phyloP scores from a whole-genome alignment of 1,140 invertebrate genomes.

The Episyrphus balteatus region DNA sequence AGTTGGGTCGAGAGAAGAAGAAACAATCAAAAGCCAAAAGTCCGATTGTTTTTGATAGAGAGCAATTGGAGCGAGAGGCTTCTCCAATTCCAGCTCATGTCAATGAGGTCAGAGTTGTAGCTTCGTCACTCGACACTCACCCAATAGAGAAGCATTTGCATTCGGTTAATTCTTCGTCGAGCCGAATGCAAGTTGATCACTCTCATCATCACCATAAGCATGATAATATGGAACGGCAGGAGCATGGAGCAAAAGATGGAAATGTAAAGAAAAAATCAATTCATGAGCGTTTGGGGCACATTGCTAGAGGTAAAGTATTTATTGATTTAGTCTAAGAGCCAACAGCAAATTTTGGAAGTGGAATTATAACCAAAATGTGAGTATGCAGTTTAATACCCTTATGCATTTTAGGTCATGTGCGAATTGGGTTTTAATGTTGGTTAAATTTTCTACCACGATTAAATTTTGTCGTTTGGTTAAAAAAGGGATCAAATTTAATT shows the following conservation, averaged over 20 bases:
- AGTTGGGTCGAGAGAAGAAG: background rate
- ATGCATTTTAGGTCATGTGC: too few species aligned
- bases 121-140: background rate
- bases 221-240: background rate
- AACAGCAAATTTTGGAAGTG: too few species aligned
- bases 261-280: slow-evolving; percentile 18
- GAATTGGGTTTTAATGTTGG: too few species aligned
- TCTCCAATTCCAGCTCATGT: too few species aligned
- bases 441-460: too few species aligned
- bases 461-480: too few species aligned
- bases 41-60: slow-evolving; percentile 26
- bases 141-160: background rate
- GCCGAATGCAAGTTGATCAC: background rate
- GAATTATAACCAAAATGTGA: too few species aligned
- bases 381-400: too few species aligned
- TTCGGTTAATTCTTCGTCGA: background rate
- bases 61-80: too few species aligned
- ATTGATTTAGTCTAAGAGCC: too few species aligned
- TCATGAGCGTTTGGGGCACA: slow-evolving; percentile 25
- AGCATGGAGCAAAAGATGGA: background rate
- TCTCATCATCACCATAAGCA: background rate
- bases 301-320: too few species aligned
- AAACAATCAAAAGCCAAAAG: slow-evolving; percentile 17
- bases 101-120: background rate
- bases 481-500: too few species aligned